Conservation (phyloP, 2,888 invertebrate species). For the Geophilus truncorum region DNA sequence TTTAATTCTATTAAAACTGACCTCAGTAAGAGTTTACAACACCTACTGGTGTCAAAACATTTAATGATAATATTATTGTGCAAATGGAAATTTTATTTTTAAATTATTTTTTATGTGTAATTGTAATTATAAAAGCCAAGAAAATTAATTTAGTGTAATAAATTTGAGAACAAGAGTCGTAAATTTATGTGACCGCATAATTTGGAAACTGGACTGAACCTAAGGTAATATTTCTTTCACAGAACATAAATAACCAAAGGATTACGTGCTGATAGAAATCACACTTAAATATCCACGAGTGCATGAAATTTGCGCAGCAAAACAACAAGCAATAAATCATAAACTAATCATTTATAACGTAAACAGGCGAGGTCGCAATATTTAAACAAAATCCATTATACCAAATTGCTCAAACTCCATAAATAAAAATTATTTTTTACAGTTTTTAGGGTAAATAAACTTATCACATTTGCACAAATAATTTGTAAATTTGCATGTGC, state of each 20-base stretch:
- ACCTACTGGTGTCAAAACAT: not conserved
- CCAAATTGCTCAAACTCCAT: not conserved
- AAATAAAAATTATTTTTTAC: not conserved
- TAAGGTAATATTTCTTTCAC: slow-evolving; percentile 3
- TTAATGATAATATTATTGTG: not conserved
- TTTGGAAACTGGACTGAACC: not conserved
- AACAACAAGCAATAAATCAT: slow-evolving; percentile 8
- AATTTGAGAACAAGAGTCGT: not conserved
- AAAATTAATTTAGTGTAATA: not conserved
- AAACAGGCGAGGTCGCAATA: not conserved
- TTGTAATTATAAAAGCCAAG: not conserved
- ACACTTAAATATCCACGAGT: not conserved
- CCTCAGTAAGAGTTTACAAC: too few relatives aligned
- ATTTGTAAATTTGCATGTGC: too few relatives aligned
- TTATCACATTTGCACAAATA: too few relatives aligned
- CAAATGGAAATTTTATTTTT: slow-evolving; percentile 18
- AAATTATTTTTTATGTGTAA: not conserved
- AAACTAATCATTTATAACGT: slow-evolving; percentile 2
- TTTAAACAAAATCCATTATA: not conserved
- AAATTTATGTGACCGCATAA: not conserved
- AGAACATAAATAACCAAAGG: not conserved
- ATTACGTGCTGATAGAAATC: not conserved
- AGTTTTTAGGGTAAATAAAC: not conserved
- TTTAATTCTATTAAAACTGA: not conserved
- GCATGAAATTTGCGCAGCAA: slow-evolving; percentile 19